A percentile compares a stretch with the other conserved stretches of the same genome.
Conservation (phyloP, 2,888 invertebrate genomes). For the Stegana nigrithorax region DNA sequence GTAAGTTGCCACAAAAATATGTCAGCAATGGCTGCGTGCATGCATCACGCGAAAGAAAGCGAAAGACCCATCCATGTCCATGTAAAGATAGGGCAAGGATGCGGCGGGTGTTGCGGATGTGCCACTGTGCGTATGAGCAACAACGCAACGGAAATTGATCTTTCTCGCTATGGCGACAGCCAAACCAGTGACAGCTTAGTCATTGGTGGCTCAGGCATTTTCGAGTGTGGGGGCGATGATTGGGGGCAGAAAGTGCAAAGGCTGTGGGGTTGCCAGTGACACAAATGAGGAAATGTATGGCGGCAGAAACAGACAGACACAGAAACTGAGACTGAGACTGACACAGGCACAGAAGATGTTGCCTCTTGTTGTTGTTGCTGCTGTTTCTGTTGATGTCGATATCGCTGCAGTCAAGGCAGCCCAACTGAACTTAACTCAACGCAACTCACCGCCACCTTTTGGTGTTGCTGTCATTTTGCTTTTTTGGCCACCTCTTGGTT, state of each 20-base stretch:
- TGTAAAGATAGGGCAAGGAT: too few relatives aligned
- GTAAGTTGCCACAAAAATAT: conserved; percentile 19
- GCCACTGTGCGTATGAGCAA: conserved; percentile 14
- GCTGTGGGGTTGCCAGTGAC: too few relatives aligned
- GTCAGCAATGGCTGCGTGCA: conserved; percentile 8
- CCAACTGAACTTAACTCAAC: too few relatives aligned
- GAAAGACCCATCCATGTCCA: too few relatives aligned
- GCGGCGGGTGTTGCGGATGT: too few relatives aligned
- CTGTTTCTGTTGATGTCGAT: conserved; percentile 3
- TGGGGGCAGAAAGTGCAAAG: too few relatives aligned
- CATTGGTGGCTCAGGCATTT: not conserved
- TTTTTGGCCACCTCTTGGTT: not conserved
- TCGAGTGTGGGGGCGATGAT: too few relatives aligned
- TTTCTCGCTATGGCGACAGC: conserved; percentile 4
- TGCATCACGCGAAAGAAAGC: not conserved
- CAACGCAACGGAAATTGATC: conserved; percentile 19
- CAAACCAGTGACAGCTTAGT: conserved; percentile 3
- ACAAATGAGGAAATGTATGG: too few relatives aligned
- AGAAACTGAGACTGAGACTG: too few relatives aligned
- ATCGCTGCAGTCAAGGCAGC: not conserved
- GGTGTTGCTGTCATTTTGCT: not conserved
- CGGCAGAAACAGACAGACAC: too few relatives aligned
- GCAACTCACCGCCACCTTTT: not conserved
- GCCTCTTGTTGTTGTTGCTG: not conserved
- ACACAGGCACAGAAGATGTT: not conserved